A percentile compares a stretch with the other conserved stretches of the same genome.
Evolutionary conservation across 2,113 vertebrate species (phyloP).

Genomic region (Acanthisitta chloris): DNA sequence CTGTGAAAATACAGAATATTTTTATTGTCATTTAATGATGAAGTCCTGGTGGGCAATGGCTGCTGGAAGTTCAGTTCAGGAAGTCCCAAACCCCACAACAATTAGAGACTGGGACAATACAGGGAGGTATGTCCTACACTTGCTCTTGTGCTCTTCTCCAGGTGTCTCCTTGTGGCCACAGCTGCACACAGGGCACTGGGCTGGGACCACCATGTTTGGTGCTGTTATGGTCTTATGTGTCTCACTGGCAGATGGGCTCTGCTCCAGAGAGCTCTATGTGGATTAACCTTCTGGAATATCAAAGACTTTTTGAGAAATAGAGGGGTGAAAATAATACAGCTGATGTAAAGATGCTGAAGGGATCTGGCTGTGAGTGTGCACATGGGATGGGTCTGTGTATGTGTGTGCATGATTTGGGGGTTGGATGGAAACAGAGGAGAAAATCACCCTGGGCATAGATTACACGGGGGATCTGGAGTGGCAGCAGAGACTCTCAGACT

Average conservation of each 20-base stretch:
- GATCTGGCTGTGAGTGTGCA: not conserved
- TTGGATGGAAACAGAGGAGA: not conserved
- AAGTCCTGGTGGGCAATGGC: not conserved
- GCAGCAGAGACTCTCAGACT: not conserved
- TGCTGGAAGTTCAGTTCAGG: not conserved
- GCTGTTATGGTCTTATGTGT: not conserved
- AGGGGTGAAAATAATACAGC: not conserved
- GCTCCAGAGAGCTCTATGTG: fast-evolving
- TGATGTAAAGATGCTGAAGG: not conserved
- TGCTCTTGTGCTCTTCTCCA: not conserved
- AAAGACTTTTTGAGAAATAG: not conserved
- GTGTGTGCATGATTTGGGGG: not conserved
- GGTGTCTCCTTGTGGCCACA: not conserved
- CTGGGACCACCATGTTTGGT: not conserved
- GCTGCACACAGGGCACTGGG: not conserved
- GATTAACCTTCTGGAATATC: not conserved
- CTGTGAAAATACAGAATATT: not conserved
- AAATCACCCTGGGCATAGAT: not conserved
- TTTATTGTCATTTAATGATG: not conserved
- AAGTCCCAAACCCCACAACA: not conserved
- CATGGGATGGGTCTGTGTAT: not conserved
- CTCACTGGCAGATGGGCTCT: not conserved
- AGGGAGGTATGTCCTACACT: not conserved
- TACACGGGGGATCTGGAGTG: not conserved
- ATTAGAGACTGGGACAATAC: not conserved